Conservation (phyloP, 2,113 vertebrate genomes). For the Catharus minimus region DNA sequence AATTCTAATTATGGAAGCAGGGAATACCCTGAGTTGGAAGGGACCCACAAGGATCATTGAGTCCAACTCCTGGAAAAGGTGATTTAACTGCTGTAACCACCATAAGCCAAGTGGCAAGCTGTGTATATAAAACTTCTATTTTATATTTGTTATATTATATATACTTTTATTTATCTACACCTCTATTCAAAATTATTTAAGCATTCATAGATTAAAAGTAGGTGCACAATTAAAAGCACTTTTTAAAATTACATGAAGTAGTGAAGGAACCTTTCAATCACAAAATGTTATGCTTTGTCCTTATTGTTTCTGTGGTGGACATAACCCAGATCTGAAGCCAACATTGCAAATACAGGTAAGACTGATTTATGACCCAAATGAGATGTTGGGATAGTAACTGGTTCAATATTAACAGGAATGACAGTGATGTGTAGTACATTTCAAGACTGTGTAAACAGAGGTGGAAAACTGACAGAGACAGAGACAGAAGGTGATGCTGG, state of each 20-base stretch:
- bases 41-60: background rate
- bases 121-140: background rate
- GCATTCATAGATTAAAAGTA: background rate
- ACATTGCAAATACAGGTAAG: background rate
- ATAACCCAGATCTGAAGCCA: background rate
- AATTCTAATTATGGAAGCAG: background rate
- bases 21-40: background rate
- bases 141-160: background rate
- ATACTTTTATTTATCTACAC: background rate
- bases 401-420: background rate
- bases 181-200: background rate
- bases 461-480: background rate
- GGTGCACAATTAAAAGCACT: background rate
- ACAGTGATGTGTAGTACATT: background rate
- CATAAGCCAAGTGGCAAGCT: background rate
- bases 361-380: background rate
- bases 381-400: background rate
- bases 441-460: background rate
- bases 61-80: background rate
- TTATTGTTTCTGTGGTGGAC: background rate
- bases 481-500: background rate
- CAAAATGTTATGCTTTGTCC: background rate
- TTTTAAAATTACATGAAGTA: background rate
- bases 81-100: background rate
- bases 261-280: background rate